phyloP scores from a whole-genome alignment of 2,888 invertebrate genomes.

The Agrochola litura region DNA sequence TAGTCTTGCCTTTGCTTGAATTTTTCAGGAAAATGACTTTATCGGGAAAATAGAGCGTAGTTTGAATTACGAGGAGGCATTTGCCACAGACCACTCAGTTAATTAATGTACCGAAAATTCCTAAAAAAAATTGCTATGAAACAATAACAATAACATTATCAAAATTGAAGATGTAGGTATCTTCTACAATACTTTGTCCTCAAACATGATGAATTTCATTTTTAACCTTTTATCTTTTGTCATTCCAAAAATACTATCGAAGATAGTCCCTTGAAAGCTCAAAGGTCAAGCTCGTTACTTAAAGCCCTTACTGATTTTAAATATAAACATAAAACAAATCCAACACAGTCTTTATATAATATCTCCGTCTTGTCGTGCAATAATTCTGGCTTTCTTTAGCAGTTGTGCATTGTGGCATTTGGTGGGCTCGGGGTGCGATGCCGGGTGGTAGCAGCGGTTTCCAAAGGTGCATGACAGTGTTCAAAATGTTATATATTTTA shows the following conservation, averaged over 20 bases:
- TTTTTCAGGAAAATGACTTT: not conserved
- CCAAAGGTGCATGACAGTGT: constrained; percentile 30
- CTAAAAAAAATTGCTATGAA: not conserved
- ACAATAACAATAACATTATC: not conserved
- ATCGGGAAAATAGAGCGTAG: not conserved
- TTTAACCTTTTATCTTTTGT: not conserved
- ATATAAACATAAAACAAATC: constrained; percentile 50
- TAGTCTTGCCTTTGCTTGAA: not conserved
- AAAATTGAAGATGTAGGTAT: not conserved
- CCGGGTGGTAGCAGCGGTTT: constrained; percentile 37
- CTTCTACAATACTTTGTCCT: not conserved
- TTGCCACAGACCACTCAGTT: not conserved
- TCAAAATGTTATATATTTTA: not conserved
- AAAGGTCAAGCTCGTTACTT: constrained; percentile 25
- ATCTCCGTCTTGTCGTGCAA: constrained; percentile 23
- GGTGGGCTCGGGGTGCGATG: constrained; percentile 22
- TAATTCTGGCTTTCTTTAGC: constrained; percentile 51
- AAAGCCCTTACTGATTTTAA: constrained; percentile 16
- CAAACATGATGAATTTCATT: not conserved
- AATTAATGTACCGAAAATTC: not conserved
- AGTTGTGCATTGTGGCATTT: constrained; percentile 48
- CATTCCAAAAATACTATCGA: not conserved
- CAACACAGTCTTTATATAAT: constrained; percentile 29
- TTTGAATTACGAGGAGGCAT: not conserved
- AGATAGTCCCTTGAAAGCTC: constrained; percentile 17